Percentiles rank a stretch among this genome's conserved stretches.
Evolutionary conservation across 2,113 vertebrate genomes (phyloP).

Genomic region (Machaerirhynchus nigripectus): DNA sequence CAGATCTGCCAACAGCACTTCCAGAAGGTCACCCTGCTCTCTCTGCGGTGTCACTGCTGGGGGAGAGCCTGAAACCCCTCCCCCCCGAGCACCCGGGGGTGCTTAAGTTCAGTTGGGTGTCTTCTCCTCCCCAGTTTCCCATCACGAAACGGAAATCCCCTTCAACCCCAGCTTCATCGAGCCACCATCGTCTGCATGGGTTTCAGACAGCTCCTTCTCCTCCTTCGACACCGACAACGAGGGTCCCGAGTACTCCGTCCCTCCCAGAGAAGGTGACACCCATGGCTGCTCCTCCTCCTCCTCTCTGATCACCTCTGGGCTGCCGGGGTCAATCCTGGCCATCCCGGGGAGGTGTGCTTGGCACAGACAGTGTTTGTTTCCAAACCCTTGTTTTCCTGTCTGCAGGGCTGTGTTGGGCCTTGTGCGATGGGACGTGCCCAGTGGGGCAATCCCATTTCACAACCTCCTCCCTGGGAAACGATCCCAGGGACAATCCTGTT

Average conservation of each 20-base stretch:
- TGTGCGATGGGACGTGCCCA: accelerated
- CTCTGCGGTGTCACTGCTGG: background rate
- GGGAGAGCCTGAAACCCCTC: background rate
- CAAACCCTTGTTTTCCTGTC: background rate
- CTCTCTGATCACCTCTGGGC: background rate
- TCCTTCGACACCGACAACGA: constrained; percentile 85
- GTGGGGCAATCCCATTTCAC: background rate
- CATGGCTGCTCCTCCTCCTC: background rate
- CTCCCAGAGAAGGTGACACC: constrained; percentile 85
- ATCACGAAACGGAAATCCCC: constrained; percentile 90
- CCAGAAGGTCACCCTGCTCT: no score
- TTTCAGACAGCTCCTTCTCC: constrained; percentile 87
- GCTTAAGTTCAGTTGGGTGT: background rate
- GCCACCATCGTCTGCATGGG: constrained; percentile 87
- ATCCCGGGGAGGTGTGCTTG: background rate
- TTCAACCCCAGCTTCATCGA: constrained; percentile 99
- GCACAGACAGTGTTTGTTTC: background rate
- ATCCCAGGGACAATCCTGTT: background rate
- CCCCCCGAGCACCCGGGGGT: accelerated
- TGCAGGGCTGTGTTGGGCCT: background rate
- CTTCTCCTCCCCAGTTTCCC: constrained; percentile 79
- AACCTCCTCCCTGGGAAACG: background rate
- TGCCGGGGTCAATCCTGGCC: background rate
- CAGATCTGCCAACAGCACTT: background rate
- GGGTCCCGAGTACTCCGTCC: constrained; percentile 84